Base-by-base conservation (phyloP, 2,888 invertebrate genomes). In the Scaptomyza caliginosa region DNA sequence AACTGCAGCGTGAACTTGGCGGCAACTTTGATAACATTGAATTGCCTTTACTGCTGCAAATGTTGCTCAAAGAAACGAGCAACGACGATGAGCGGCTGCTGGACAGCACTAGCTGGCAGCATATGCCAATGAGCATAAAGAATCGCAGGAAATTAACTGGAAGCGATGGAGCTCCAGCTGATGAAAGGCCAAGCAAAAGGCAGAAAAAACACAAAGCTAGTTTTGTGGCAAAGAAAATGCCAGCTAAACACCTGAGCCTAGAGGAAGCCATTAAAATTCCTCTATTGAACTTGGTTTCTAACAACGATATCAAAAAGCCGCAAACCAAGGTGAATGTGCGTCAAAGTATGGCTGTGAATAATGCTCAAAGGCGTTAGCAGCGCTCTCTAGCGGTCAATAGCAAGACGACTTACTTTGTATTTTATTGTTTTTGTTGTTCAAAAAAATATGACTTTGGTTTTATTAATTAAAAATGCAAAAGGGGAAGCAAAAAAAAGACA, bases 31-130 rank as follows among this genome's bases (percentile, higher is more conserved):
- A 65, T 0, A 66, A 74, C 3, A 76, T 68, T 11, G 75, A 86
- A 5, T 28, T 90, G 19, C 90, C 91, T 0, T 77, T 90, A 24
- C 64, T 91, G 24, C 39, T 90, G 43, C 83, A 89, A 57, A 45
- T 90, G 54, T 81, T 45, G 10, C 34, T 62, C 30, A 51, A 52
- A 10, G 50, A 64, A 16, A 43, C 55, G 0, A 40, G 40, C 0
- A 45, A 30, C 2, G 32, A 32, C 0, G 10, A 38, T 24, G 7
- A 30, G 2, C 11, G 24, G 2, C n/a, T 48, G 10, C 2, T 46
- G 2, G 49, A 45, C 4, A 34, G 23, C n/a, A 17, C 13, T 10
- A 24, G 28, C 0, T 23, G 30, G 48, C 17, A 19, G 8, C 32
- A 34, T n/a, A 32, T 51, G n/a, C 16, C 30, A n/a, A n/a, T 7